phyloP scores from a whole-genome alignment of 2,888 invertebrate genomes.

The Erebia epiphron region DNA sequence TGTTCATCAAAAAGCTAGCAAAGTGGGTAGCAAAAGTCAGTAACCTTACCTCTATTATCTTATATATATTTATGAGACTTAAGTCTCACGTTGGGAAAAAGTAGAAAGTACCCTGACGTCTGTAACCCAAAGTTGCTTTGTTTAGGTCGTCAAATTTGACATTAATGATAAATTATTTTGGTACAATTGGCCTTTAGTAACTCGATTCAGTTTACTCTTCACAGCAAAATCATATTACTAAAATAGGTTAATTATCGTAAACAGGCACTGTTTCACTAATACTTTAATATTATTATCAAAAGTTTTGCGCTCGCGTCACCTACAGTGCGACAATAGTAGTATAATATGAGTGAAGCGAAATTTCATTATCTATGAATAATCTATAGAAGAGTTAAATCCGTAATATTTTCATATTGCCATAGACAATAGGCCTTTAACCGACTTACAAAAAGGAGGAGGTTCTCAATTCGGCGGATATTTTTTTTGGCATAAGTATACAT shows the following conservation, averaged over 20 bases:
- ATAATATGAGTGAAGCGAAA: conserved; percentile 26
- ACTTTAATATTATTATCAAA: conserved; percentile 33
- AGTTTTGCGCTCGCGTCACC: conserved; percentile 19
- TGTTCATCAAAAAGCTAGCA: too few species aligned
- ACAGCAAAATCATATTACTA: conserved; percentile 1
- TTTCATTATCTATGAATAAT: conserved; percentile 24
- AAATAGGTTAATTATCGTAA: conserved; percentile 15
- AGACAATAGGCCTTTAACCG: conserved; percentile 11
- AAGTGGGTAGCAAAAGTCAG: too few species aligned
- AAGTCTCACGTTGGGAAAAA: too few species aligned
- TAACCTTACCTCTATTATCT: too few species aligned
- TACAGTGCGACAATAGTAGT: conserved; percentile 19
- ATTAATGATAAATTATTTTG: too few species aligned
- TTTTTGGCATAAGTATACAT: too few species aligned
- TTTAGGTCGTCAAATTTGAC: too few species aligned
- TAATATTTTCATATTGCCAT: conserved; percentile 25
- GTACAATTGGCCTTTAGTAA: too few species aligned
- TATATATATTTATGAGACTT: too few species aligned
- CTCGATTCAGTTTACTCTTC: not conserved
- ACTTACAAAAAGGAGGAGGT: not conserved
- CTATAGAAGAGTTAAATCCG: conserved; percentile 28
- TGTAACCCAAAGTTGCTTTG: too few species aligned
- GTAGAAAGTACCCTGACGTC: too few species aligned
- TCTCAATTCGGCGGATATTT: too few species aligned
- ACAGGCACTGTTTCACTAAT: conserved; percentile 27